Base-by-base conservation (phyloP, 2,797 vertebrate species). In the Spinibarbus caldwelli region DNA sequence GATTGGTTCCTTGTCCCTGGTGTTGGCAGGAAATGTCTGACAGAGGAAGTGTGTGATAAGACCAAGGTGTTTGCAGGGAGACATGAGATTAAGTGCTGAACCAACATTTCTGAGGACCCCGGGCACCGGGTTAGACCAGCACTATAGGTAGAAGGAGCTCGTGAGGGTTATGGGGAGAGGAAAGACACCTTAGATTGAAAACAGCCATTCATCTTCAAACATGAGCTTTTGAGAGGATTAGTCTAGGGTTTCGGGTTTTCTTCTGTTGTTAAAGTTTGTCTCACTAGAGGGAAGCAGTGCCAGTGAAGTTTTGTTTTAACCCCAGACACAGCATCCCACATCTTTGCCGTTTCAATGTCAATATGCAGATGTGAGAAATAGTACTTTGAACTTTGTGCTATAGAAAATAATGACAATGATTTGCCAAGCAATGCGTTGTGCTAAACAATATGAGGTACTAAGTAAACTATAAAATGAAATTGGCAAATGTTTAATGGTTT, bases 11-110 rank as follows among this genome's bases (percentile, higher is more conserved):
- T 72, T 77, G 52, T 70, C 67, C 52, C 68, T 59, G 23, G 54
- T 75, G 59, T 83, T 85, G 86, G 85, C 83, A 86, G 88, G 81
- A 89, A 89, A 85, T 78, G 64, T 86, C 83, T 85, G 79, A 85
- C 82, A 77, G 83, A 86, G 85, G 86, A 88, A 90, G 83, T 64
- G 19, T 71, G 83, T 87, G 89, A 91, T 91, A 90, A 89, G 75
- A 79, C 76, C 73, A 82, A 87, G 77, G 77, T 86, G 77, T 87
- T 88, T 87, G 62, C 34, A 29, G 62, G 76, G 76, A 78, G 57
- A 85, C 17, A 64, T 84, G 66, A 82, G 78, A 88, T 89, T 84
- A 88, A 86, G 86, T 59, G 70, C 67, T 57, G 52, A 85, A 68
- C 83, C 73, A 85, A 72, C 75, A 77, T 72, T 54, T 52, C 85